phyloP scores from a whole-genome alignment of 2,113 vertebrate genomes.

The Limanda limanda region DNA sequence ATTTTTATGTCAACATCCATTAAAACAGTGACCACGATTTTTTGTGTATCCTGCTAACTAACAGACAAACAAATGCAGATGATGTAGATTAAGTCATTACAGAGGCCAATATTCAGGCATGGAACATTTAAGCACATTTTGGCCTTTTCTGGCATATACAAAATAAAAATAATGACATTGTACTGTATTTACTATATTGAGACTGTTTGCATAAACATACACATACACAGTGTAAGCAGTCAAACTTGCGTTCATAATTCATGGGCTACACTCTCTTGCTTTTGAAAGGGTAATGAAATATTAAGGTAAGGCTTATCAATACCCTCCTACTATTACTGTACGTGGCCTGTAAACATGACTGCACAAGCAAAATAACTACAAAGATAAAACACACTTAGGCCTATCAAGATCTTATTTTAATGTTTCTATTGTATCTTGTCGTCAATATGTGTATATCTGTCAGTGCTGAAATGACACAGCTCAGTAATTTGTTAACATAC shows the following conservation, averaged over 20 bases:
- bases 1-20: too few species aligned
- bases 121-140: too few species aligned
- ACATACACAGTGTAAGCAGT: slow-evolving; percentile 14
- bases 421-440: background rate
- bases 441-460: background rate
- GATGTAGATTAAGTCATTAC: too few species aligned
- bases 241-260: slow-evolving; percentile 1
- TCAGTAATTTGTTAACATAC: background rate
- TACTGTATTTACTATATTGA: background rate
- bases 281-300: slow-evolving; percentile 30
- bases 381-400: background rate
- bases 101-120: too few species aligned
- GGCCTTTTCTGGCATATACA: too few species aligned
- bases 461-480: background rate
- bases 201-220: background rate
- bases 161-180: too few species aligned
- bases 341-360: background rate
- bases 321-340: background rate
- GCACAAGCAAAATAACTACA: background rate
- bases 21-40: too few species aligned
- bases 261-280: slow-evolving; percentile 3
- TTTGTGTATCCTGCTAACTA: too few species aligned
- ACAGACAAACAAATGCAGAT: too few species aligned
- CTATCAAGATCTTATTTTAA: background rate
- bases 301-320: slow-evolving; percentile 11